Conservation (phyloP, 30 jellyfish, hydroid and myxozoan genomes). For the Cassiopea andromeda region DNA sequence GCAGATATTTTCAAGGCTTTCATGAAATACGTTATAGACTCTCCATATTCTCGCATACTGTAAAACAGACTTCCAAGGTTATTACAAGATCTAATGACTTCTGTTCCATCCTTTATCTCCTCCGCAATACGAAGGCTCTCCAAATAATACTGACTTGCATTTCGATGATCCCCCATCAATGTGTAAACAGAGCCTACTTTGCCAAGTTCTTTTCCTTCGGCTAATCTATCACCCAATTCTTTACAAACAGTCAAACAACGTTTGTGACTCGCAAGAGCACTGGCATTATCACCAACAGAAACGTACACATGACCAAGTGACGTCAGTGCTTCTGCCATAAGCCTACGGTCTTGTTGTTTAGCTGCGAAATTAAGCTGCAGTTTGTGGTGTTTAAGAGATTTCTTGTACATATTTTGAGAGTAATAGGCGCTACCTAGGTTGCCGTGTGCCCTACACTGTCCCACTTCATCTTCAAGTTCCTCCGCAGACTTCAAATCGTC, state of each 20-base stretch:
- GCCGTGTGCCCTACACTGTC: constrained; percentile 96
- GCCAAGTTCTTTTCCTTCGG: constrained; percentile 92
- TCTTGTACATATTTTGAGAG: constrained; percentile 78
- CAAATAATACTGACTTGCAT: constrained; percentile 77
- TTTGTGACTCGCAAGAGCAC: constrained; percentile 91
- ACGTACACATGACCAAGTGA: constrained; percentile 97
- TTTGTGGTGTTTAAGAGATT: constrained; percentile 86
- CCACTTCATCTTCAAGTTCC: constrained; percentile 73
- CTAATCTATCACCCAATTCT: constrained; percentile 66
- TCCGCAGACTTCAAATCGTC: constrained; percentile 88
- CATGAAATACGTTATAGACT: constrained; percentile 67
- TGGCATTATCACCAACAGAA: constrained; percentile 72
- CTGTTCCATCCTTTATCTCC: constrained; percentile 49
- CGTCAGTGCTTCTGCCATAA: constrained; percentile 80
- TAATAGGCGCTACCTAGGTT: constrained; percentile 91
- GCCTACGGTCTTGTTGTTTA: constrained; percentile 50
- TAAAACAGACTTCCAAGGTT: constrained; percentile 86
- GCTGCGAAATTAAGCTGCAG: constrained; percentile 80
- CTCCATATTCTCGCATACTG: constrained; percentile 70
- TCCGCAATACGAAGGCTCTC: constrained; percentile 76
- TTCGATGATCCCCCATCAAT: constrained; percentile 86
- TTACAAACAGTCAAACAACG: constrained; percentile 82
- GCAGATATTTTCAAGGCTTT: constrained; percentile 71
- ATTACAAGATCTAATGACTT: constrained; percentile 59
- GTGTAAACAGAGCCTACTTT: constrained; percentile 88